phyloP scores from a whole-genome alignment of 2,113 vertebrate genomes.

The Lepidothrix coronata region DNA sequence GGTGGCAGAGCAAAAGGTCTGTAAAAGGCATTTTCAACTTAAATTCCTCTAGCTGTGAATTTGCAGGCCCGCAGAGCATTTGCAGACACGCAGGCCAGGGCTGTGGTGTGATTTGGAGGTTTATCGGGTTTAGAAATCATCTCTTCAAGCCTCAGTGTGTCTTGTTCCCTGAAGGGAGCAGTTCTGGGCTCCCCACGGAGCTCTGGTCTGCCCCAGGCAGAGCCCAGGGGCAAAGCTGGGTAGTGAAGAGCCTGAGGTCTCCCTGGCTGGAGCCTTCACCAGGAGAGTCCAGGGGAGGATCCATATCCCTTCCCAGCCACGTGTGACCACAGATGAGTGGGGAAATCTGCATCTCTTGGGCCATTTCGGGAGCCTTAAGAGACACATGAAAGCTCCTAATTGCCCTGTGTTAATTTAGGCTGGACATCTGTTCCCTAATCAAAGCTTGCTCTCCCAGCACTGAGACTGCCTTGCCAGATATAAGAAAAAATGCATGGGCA shows the following conservation, averaged over 20 bases:
- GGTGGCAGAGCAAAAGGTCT: not conserved
- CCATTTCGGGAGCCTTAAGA: not conserved
- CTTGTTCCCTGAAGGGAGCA: not conserved
- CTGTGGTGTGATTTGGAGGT: not conserved
- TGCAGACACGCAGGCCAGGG: not conserved
- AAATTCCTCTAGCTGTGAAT: not conserved
- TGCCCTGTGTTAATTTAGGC: not conserved
- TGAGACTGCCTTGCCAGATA: not conserved
- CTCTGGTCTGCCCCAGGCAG: no score
- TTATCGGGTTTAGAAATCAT: not conserved
- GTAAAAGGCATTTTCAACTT: not conserved
- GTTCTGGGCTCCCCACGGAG: not conserved
- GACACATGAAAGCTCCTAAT: not conserved
- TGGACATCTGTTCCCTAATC: slow-evolving; percentile 32
- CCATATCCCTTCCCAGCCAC: not conserved
- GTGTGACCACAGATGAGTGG: not conserved
- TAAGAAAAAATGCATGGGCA: not conserved
- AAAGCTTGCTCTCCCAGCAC: not conserved
- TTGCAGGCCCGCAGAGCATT: not conserved
- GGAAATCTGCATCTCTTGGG: not conserved
- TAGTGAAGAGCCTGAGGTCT: not conserved
- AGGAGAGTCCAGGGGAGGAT: not conserved
- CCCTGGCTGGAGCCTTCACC: not conserved
- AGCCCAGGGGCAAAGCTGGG: not conserved
- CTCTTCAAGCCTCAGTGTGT: not conserved